Evolutionary conservation across 2,113 vertebrate genomes (phyloP).

Genomic region (Acrocephalus arundinaceus): DNA sequence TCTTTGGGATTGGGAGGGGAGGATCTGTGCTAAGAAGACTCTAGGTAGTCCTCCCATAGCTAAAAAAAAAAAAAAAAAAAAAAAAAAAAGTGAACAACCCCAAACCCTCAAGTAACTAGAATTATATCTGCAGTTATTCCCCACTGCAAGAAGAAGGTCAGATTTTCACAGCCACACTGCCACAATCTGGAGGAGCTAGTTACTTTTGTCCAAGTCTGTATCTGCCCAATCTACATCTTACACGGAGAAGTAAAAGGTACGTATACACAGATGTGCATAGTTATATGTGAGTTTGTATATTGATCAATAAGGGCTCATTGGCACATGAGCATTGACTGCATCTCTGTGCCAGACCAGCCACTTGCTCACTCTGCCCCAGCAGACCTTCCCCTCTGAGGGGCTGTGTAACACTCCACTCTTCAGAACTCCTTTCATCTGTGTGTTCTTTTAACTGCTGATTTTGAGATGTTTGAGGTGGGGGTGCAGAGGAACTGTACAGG

Average conservation of each 20-base stretch:
- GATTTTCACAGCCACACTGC: not conserved
- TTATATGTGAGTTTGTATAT: fast-evolving
- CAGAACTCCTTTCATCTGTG: not conserved
- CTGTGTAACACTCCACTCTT: fast-evolving
- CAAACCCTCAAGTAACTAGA: not conserved
- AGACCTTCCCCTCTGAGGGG: not conserved
- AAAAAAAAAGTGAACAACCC: fast-evolving
- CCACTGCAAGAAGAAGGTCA: not conserved
- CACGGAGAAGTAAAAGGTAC: not conserved
- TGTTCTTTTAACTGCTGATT: not conserved
- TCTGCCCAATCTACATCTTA: not conserved
- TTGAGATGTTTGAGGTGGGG: not conserved
- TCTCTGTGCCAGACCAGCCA: not conserved
- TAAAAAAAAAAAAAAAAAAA: not conserved
- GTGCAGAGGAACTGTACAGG: not conserved
- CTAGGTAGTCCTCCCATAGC: not conserved
- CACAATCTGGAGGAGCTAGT: not conserved
- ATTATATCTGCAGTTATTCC: not conserved
- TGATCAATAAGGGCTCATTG: not conserved
- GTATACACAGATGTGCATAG: fast-evolving
- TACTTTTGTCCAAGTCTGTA: not conserved
- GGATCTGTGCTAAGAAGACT: not conserved
- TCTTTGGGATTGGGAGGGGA: not conserved
- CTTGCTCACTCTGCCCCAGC: not conserved
- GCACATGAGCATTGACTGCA: not conserved